Evolutionary conservation across 2,797 vertebrate genomes (phyloP).

Genomic region (Sardinella longiceps): DNA sequence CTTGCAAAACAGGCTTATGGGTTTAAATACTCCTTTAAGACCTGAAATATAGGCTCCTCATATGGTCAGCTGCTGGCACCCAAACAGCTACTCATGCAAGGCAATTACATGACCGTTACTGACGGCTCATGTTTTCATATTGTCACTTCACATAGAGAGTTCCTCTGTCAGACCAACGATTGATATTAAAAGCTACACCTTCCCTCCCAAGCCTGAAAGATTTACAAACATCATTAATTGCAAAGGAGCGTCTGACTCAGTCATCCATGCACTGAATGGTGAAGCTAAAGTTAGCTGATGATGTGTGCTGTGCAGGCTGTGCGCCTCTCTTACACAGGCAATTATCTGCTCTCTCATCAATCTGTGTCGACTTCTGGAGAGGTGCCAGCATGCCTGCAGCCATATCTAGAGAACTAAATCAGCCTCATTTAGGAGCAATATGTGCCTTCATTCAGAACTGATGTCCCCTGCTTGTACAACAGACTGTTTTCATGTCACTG

Average conservation of each 20-base stretch:
- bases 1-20: too few relatives aligned
- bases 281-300: background rate
- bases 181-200: background rate
- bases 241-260: background rate
- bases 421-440: background rate
- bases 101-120: too few relatives aligned
- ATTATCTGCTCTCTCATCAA: background rate
- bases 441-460: background rate
- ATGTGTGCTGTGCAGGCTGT: background rate
- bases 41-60: too few relatives aligned
- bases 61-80: too few relatives aligned
- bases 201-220: background rate
- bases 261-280: background rate
- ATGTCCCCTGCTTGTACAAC: background rate
- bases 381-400: background rate
- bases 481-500: background rate
- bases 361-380: background rate
- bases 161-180: background rate
- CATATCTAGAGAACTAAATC: background rate
- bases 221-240: background rate
- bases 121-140: too few relatives aligned
- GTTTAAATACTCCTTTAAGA: too few relatives aligned
- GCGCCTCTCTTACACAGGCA: background rate
- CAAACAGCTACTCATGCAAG: too few relatives aligned
- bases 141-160: background rate